These are phyloP conservation scores for Sepioteuthis lessoniana DNA, from an alignment of 2,888 invertebrate genomes.

Conservation along the genomic window DNA sequence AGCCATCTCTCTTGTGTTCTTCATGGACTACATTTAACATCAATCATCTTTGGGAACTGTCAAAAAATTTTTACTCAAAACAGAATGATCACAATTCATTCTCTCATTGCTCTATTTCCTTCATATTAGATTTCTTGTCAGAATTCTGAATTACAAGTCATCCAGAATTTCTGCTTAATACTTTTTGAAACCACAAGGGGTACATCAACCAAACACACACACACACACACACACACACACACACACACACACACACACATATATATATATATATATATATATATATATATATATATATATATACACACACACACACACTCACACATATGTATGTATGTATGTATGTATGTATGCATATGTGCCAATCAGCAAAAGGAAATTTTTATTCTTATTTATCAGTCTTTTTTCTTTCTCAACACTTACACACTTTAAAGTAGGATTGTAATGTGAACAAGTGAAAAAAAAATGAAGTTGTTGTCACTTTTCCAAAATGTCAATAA, in stretches of 20 bases:
- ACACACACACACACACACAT: too few relatives aligned
- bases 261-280: too few relatives aligned
- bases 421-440: background rate
- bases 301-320: too few relatives aligned
- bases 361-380: background rate
- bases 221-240: too few relatives aligned
- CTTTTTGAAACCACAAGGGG: background rate
- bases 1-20: background rate
- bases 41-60: background rate
- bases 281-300: too few relatives aligned
- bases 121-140: background rate
- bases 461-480: background rate
- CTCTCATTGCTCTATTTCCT: background rate
- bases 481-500: background rate
- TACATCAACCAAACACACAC: background rate
- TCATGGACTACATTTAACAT: background rate
- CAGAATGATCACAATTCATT: background rate
- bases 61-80: slow-evolving; percentile 7
- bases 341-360: background rate
- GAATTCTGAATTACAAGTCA: background rate
- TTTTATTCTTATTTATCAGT: background rate
- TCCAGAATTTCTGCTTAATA: background rate
- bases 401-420: background rate
- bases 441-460: background rate
- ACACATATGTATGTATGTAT: too few relatives aligned